These are phyloP conservation scores for Struthidea cinerea DNA, from an alignment of 2,113 vertebrate genomes.

Conservation along the genomic window DNA sequence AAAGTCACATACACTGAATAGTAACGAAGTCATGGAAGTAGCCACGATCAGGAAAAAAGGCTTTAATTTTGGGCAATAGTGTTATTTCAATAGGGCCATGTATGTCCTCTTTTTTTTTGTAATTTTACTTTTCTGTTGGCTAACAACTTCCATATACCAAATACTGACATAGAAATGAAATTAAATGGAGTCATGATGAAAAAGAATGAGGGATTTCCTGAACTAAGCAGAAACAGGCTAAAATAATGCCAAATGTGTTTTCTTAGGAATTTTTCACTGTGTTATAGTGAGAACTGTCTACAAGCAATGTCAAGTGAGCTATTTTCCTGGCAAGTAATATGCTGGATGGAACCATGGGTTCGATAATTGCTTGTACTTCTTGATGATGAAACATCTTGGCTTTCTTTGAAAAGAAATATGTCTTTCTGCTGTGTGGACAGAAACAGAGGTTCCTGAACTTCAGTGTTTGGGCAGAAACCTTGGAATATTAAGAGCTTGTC, in stretches of 20 bases:
- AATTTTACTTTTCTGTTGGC: background rate
- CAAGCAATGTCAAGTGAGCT: conserved; percentile 7
- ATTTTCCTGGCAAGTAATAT: conserved; percentile 14
- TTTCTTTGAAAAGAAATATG: background rate
- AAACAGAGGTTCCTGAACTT: background rate
- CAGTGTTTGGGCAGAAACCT: background rate
- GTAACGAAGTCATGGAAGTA: background rate
- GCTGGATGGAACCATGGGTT: background rate
- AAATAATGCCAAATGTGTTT: background rate
- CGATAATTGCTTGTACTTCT: background rate
- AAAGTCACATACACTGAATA: background rate
- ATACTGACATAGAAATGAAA: background rate
- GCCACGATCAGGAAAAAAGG: background rate
- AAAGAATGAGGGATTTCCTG: conserved; percentile 48
- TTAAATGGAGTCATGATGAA: background rate
- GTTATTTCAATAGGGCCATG: background rate
- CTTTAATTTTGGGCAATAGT: background rate
- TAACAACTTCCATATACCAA: conserved; percentile 8
- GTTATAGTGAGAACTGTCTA: background rate
- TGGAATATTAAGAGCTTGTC: background rate
- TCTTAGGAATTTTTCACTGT: conserved; percentile 8
- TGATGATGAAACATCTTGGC: conserved; percentile 13
- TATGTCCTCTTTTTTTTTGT: background rate
- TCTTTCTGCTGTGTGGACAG: background rate
- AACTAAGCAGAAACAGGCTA: conserved; percentile 17